Evolutionary conservation across 2,888 invertebrate genomes (phyloP), one percentile per base, ranked within the genome.

Genomic region (Amphimallon solstitiale): DNA sequence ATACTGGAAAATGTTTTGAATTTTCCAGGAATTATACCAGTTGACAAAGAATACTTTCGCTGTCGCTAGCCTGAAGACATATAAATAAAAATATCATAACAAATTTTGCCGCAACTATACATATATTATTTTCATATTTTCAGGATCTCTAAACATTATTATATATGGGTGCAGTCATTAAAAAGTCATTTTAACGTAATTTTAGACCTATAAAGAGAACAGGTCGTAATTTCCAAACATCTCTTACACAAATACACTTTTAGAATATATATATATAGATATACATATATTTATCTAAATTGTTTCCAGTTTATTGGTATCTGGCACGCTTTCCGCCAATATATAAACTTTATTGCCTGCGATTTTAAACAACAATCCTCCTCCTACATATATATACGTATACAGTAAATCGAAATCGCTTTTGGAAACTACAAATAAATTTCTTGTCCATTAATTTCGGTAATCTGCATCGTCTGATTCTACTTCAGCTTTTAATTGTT

Each of bases 261-360:
- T 5, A n/a, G 46, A 7, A 46, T 21, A 21, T 46, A 46, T 3
- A 21, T 54, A 54, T 40, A 56, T 56, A 46, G 9, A 21, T 46
- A 46, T 3, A 21, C 38, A 54, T 40, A 56, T 56, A 56, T 56
- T 56, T 56, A 56, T 56, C 56, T 56, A 56, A 56, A 56, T 56
- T 56, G 56, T 56, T 56, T 56, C 40, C 40, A 56, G 21, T 56
- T 56, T 56, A 56, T 56, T 56, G 56, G 21, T 40, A 40, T 56
- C 56, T 56, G 40, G 56, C 56, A 56, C 56, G 56, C 56, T 21
- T 21, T 23, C 56, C 43, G 38, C 21, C 56, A 56, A 19, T 56
- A 56, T 56, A 56, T 56, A 56, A 56, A 56, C 40, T 56, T 56
- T 56, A 56, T 56, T 38, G 56, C 56, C 56, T 56, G 56, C 56